A percentile compares a stretch with the other conserved stretches of the same genome.
Conservation (phyloP, 2,888 invertebrate species). For the Philereme transversata region DNA sequence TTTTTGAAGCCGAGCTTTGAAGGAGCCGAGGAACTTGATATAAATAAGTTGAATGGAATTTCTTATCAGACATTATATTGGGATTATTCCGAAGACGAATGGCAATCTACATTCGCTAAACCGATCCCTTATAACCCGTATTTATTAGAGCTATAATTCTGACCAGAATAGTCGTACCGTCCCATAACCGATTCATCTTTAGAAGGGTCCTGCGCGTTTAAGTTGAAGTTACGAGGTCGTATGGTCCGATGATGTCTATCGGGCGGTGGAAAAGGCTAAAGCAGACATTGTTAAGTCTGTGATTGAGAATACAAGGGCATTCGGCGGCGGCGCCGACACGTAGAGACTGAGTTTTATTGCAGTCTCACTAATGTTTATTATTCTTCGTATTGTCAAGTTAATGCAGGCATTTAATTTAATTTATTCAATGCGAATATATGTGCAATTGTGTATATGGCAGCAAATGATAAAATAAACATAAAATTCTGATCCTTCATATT, state of each 20-base stretch:
- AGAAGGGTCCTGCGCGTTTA: slow-evolving; percentile 30
- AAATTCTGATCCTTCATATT: too few relatives aligned
- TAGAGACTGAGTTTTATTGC: slow-evolving; percentile 15
- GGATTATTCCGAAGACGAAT: slow-evolving; percentile 14
- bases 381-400: too few relatives aligned
- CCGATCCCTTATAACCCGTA: slow-evolving; percentile 24
- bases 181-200: slow-evolving; percentile 25
- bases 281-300: slow-evolving; percentile 42
- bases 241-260: slow-evolving; percentile 24
- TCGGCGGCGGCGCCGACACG: not conserved
- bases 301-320: slow-evolving; percentile 37
- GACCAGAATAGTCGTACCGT: slow-evolving; percentile 10
- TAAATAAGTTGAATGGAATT: slow-evolving; percentile 16
- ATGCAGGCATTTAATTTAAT: too few relatives aligned
- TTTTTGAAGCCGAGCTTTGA: slow-evolving; percentile 27
- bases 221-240: slow-evolving; percentile 34
- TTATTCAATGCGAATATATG: too few relatives aligned
- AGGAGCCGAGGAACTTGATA: slow-evolving; percentile 29
- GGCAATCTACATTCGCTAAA: slow-evolving; percentile 5
- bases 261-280: slow-evolving; percentile 34
- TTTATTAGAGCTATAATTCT: slow-evolving; percentile 28
- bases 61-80: slow-evolving; percentile 14
- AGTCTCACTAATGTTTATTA: not conserved
- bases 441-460: too few relatives aligned
- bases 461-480: too few relatives aligned